A percentile compares a stretch with the other conserved stretches of the same genome.
phyloP scores from a whole-genome alignment of 2,888 invertebrate species.

The Heliconius hortense region DNA sequence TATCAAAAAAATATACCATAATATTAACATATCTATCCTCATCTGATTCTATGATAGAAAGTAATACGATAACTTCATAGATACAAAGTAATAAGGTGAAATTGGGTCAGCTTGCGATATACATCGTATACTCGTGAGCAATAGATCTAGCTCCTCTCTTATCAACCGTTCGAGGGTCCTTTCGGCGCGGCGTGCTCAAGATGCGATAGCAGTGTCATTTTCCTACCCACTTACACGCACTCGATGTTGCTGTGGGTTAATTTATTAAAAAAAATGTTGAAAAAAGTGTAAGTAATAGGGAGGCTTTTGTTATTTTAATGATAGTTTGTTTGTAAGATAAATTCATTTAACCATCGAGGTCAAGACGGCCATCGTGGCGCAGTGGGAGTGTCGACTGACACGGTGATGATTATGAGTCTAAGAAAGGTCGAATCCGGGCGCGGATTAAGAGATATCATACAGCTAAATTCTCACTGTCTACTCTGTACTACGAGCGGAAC shows the following conservation, averaged over 20 bases:
- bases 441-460: no score
- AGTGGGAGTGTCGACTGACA: no score
- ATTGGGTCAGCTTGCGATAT: conserved; percentile 20
- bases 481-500: no score
- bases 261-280: background rate
- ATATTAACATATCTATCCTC: background rate
- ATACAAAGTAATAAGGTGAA: conserved; percentile 23
- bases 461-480: no score
- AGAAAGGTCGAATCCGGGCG: no score
- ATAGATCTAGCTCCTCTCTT: conserved; percentile 23
- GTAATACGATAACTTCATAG: background rate
- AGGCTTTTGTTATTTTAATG: no score
- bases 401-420: no score
- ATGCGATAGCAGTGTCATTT: conserved; percentile 36
- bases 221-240: conserved; percentile 32
- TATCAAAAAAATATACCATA: background rate
- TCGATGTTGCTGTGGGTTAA: conserved; percentile 6
- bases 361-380: no score
- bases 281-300: no score
- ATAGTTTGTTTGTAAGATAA: background rate
- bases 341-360: no score
- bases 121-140: conserved; percentile 8
- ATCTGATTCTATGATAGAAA: background rate
- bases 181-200: conserved; percentile 34
- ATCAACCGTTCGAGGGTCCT: conserved; percentile 32